phyloP scores from a whole-genome alignment of 2,797 vertebrate genomes.

The Fistularia commersonii region DNA sequence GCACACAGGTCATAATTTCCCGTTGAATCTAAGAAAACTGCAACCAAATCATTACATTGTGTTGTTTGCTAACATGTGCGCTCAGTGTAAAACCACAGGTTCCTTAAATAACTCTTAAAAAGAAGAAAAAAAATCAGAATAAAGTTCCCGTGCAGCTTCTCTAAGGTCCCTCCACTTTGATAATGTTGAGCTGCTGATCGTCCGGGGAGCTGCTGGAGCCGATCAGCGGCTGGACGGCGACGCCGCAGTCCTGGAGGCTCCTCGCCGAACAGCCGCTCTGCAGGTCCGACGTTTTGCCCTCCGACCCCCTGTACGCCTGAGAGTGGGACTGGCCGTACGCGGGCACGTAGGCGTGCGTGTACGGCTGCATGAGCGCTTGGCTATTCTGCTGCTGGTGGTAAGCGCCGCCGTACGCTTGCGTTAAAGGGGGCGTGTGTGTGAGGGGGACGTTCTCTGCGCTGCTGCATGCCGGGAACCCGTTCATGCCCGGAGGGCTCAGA shows the following conservation, averaged over 20 bases:
- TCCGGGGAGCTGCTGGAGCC: conserved; percentile 48
- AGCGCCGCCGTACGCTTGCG: conserved; percentile 43
- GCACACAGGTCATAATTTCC: no score
- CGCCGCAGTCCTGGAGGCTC: conserved; percentile 60
- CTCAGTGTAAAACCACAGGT: no score
- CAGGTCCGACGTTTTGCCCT: conserved; percentile 57
- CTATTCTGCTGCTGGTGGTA: conserved; percentile 50
- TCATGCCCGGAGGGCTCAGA: conserved; percentile 62
- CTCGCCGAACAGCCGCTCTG: conserved; percentile 49
- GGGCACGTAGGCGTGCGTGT: conserved; percentile 51
- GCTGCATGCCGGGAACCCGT: conserved; percentile 72
- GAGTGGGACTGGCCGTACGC: conserved; percentile 59
- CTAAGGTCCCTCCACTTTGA: conserved; percentile 83
- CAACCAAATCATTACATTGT: no score
- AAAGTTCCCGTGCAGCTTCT: background rate
- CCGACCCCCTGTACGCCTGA: conserved; percentile 57
- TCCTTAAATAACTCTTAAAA: no score
- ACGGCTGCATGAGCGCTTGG: conserved; percentile 55
- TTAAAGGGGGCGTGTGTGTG: conserved; percentile 45
- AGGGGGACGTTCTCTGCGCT: conserved; percentile 56
- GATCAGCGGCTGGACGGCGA: conserved; percentile 44
- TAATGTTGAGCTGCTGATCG: conserved; percentile 74
- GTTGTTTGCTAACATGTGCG: no score
- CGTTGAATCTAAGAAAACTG: no score
- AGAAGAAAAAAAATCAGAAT: no score